Conservation (phyloP, 2,888 invertebrate species). For the Belgica antarctica region DNA sequence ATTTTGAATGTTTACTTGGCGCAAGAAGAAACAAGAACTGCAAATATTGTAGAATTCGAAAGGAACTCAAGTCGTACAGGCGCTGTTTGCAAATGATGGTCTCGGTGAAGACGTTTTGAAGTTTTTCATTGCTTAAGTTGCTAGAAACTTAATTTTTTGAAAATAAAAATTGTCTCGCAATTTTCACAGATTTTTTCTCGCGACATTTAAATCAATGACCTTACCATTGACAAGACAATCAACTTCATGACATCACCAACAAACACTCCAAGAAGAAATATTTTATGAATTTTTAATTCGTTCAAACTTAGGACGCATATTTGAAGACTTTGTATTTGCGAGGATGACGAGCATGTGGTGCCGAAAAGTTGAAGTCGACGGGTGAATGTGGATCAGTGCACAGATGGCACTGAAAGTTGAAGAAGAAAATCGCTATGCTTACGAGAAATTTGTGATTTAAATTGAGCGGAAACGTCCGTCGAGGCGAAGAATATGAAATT, state of each 20-base stretch:
- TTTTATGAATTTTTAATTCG: no score
- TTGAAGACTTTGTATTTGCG: not conserved
- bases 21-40: not conserved
- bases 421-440: not conserved
- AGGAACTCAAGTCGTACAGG: no score
- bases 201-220: no score
- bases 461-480: slow-evolving; percentile 14
- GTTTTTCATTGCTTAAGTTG: not conserved
- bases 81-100: not conserved
- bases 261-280: no score
- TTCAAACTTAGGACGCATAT: not conserved
- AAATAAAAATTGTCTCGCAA: no score
- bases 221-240: no score
- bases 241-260: no score
- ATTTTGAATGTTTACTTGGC: not conserved
- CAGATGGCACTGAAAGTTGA: slow-evolving; percentile 4
- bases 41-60: not conserved
- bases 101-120: not conserved
- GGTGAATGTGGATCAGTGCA: not conserved
- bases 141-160: not conserved
- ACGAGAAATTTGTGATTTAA: not conserved
- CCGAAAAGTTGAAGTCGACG: not conserved
- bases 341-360: not conserved
- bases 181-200: no score
- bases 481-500: not conserved